Base-by-base conservation (phyloP, 2,888 invertebrate species). In the Thecophora atra region DNA sequence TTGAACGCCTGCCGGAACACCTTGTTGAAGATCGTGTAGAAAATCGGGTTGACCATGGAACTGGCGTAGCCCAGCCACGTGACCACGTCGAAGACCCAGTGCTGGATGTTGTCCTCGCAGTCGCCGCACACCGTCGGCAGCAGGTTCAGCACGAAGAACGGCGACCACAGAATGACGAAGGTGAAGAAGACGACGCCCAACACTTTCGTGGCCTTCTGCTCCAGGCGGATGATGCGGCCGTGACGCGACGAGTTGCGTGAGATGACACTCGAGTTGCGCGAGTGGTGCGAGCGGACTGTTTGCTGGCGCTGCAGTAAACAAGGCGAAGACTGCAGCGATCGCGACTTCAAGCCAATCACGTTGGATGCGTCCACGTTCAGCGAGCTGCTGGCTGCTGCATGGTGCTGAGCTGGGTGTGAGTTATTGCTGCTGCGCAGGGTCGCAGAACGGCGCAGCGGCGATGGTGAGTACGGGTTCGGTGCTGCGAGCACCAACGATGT, bases 131-230 rank as follows among this genome's bases (percentile, higher is more conserved):
- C 89, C 0, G 93, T 94, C 17, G 95, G 93, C 76, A 96, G 88
- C 82, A 97, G 89, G 83, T 97, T 97, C 15, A 96, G 89, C 8
- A 95, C 93, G 86, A 97, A 97, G 87, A 97, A 97, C 15, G 97
- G 97, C n/a, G 96, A 94, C 97, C 97, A 97, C 51, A 97, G 90
- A 62, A 97, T 92, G 37, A 97, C 96, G 84, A 97, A 97, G 0
- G 96, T 96, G 86, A 96, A 96, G 88, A 97, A 97, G 1, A 97
- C 96, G 0, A 97, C 94, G 3, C 97, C 97, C 24, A 97, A 88
- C 5, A 97, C 98, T 88, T 98, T 97, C 15, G 98, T 97, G 0
- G 98, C 98, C 85, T 98, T 98, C 84, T 98, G 97, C 84, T 98
- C 97, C 69, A 96, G 89, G 5, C 94, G 90, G 70, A 97, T 91